A percentile compares a stretch with the other conserved stretches of the same genome.
These are phyloP conservation scores for Thalpophila matura DNA, from an alignment of 2,888 invertebrate genomes.

Conservation along the genomic window DNA sequence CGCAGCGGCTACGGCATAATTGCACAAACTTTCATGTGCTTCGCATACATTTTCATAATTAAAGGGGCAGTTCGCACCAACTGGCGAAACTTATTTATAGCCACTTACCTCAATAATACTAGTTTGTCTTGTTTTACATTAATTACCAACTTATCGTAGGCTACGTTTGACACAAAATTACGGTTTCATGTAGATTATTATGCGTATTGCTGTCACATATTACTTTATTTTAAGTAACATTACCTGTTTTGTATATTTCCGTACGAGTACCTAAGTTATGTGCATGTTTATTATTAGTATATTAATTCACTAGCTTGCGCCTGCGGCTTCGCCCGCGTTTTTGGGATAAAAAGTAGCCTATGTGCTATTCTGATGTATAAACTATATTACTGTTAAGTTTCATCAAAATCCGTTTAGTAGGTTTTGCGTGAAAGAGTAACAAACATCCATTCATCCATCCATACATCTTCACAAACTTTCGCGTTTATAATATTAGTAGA, in stretches of 20 bases:
- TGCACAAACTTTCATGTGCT: conserved; percentile 90
- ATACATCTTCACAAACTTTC: too few relatives aligned
- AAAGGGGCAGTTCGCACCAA: conserved; percentile 87
- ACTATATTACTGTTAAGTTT: too few relatives aligned
- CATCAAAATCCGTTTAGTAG: too few relatives aligned
- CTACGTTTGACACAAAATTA: conserved; percentile 16
- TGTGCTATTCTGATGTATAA: too few relatives aligned
- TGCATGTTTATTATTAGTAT: too few relatives aligned
- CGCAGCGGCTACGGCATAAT: conserved; percentile 82
- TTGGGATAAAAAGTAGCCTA: too few relatives aligned
- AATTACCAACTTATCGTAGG: conserved; percentile 29
- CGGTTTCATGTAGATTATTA: conserved; percentile 16
- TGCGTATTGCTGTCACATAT: conserved; percentile 6
- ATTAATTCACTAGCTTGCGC: too few relatives aligned
- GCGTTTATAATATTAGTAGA: too few relatives aligned
- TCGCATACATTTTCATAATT: conserved; percentile 90
- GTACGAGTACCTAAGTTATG: neutral
- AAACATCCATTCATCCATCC: too few relatives aligned
- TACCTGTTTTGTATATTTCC: neutral
- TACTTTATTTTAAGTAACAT: neutral
- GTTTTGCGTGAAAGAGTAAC: too few relatives aligned
- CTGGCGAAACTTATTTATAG: conserved; percentile 83
- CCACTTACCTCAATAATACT: conserved; percentile 77
- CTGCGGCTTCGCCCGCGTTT: too few relatives aligned
- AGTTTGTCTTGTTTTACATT: conserved; percentile 62